These are phyloP conservation scores for Callospermophilus lateralis DNA, from an alignment of 2,113 vertebrate species.

Conservation along the genomic window DNA sequence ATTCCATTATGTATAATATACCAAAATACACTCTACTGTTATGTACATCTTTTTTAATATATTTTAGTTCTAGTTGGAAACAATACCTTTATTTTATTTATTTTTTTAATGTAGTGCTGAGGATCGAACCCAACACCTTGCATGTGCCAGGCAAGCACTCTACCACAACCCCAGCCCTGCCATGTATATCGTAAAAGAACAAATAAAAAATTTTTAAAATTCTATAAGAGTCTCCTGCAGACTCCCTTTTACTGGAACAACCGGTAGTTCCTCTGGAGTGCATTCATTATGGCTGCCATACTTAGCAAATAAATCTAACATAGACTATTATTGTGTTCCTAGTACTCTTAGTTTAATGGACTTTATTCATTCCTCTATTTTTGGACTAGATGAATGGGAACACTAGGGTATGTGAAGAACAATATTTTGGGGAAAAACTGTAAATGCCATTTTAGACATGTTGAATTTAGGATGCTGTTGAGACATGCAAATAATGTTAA, in stretches of 20 bases:
- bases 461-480: not conserved
- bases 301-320: not conserved
- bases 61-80: too few relatives aligned
- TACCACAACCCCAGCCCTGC: too few relatives aligned
- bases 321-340: not conserved
- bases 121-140: too few relatives aligned
- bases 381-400: not conserved
- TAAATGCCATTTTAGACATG: not conserved
- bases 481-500: slow-evolving; percentile 13
- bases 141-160: too few relatives aligned
- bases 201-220: not conserved
- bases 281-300: not conserved
- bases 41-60: too few relatives aligned
- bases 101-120: too few relatives aligned
- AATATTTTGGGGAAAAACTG: not conserved
- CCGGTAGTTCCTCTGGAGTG: not conserved
- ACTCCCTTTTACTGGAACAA: not conserved
- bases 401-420: not conserved
- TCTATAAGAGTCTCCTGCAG: not conserved
- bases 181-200: too few relatives aligned
- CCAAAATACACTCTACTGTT: too few relatives aligned
- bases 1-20: too few relatives aligned
- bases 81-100: too few relatives aligned
- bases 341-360: not conserved
- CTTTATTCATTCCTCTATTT: not conserved